Evolutionary conservation across 2,113 vertebrate species (phyloP).

Genomic region (Cheirogaleus medius): DNA sequence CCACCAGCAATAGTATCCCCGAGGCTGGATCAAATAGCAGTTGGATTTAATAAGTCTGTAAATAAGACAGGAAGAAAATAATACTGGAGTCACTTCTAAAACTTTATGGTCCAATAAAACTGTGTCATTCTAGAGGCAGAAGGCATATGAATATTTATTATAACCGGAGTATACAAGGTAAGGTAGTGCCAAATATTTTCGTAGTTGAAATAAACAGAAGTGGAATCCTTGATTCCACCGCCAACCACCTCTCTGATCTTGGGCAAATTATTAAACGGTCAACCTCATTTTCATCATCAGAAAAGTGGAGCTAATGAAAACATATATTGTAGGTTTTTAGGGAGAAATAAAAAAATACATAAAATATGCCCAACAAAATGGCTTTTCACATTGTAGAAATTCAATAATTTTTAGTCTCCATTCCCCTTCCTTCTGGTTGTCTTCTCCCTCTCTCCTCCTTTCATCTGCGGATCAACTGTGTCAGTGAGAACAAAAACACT

Average conservation of each 20-base stretch:
- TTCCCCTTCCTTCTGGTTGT: background rate
- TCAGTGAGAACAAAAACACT: background rate
- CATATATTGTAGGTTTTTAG: background rate
- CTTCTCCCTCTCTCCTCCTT: background rate
- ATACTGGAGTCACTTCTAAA: constrained; percentile 23
- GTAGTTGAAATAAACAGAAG: background rate
- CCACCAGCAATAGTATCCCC: background rate
- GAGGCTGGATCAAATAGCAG: constrained; percentile 53
- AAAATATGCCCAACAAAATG: background rate
- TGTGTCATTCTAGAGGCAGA: background rate
- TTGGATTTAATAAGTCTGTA: constrained; percentile 14
- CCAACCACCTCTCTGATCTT: background rate
- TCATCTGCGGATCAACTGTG: background rate
- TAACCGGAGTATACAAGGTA: background rate
- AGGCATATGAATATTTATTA: background rate
- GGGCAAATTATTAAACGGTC: background rate
- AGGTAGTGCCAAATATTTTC: background rate
- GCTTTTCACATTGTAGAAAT: background rate
- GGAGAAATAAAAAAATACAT: background rate
- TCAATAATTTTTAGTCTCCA: background rate
- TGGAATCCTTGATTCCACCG: background rate
- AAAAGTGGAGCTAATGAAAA: background rate
- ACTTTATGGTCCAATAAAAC: constrained; percentile 50
- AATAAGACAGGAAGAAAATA: constrained; percentile 53
- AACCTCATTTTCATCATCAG: background rate